A percentile compares a stretch with the other conserved stretches of the same genome.
These are phyloP conservation scores for Hapalemur alaotrensis DNA, from an alignment of 2,797 vertebrate genomes.

Conservation along the genomic window DNA sequence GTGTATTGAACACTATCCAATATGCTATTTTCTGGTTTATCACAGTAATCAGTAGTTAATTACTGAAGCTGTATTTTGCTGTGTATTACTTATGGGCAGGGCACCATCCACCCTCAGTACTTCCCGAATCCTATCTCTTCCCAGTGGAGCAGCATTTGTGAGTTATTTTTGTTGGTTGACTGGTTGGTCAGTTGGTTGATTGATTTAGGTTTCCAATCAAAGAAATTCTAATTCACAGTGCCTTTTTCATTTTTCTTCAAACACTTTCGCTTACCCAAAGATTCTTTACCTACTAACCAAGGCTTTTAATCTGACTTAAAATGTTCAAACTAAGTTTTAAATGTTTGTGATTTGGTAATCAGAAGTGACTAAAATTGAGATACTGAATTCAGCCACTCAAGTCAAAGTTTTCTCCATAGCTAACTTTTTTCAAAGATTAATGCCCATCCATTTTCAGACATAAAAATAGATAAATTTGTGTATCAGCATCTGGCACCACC, in stretches of 20 bases:
- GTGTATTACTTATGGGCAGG: neutral
- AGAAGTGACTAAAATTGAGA: neutral
- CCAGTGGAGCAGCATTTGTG: neutral
- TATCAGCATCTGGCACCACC: neutral
- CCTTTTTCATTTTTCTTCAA: neutral
- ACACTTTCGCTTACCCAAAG: neutral
- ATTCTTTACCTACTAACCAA: neutral
- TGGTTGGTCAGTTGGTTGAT: neutral
- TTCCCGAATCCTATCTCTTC: neutral
- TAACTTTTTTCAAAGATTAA: neutral
- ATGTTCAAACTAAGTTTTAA: constrained; percentile 10
- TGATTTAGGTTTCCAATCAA: constrained; percentile 21
- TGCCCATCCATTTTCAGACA: neutral
- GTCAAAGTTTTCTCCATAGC: neutral
- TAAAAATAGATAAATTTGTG: neutral
- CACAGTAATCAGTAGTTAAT: neutral
- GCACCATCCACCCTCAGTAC: neutral
- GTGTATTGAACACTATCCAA: neutral
- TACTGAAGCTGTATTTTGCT: neutral
- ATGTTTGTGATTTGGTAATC: neutral
- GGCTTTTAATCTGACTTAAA: constrained; percentile 19
- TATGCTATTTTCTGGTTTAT: neutral
- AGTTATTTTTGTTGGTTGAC: neutral
- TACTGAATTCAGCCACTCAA: constrained; percentile 10
- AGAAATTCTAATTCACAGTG: neutral